These are phyloP conservation scores for Drosophila ohnishii DNA, from an alignment of 1,140 invertebrate species.

Conservation along the genomic window DNA sequence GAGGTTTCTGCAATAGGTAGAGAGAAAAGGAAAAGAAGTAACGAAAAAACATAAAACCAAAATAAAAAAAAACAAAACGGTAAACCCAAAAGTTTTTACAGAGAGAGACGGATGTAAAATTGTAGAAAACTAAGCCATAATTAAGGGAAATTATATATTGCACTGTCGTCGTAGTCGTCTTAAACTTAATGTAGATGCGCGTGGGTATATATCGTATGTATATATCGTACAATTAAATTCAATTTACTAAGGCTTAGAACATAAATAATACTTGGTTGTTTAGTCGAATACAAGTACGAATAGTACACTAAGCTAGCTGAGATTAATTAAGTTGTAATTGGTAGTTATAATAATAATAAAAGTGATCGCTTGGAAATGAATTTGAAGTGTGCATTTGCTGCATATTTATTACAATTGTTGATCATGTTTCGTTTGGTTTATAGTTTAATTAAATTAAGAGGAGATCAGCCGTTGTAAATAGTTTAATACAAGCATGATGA, in stretches of 20 bases:
- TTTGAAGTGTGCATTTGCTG: conserved; percentile 41
- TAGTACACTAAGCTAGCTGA: conserved; percentile 35
- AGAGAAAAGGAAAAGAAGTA: conserved; percentile 82
- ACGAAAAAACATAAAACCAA: conserved; percentile 77
- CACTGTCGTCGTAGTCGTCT: conserved; percentile 36
- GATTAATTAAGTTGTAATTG: conserved; percentile 34
- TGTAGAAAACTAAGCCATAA: conserved; percentile 2
- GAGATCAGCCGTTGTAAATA: conserved; percentile 72
- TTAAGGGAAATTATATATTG: conserved; percentile 52
- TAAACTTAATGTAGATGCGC: conserved; percentile 36
- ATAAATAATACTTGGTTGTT: conserved; percentile 73
- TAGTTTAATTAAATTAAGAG: conserved; percentile 73
- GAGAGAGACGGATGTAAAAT: conserved; percentile 18
- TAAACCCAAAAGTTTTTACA: conserved; percentile 36
- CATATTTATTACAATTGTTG: conserved; percentile 60
- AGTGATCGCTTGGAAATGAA: conserved; percentile 55
- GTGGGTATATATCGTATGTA: conserved; percentile 29
- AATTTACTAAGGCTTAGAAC: conserved; percentile 72
- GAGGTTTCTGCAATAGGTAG: conserved; percentile 82
- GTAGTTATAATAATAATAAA: conserved; percentile 26
- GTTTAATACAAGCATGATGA: conserved; percentile 56
- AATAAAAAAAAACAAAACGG: conserved; percentile 58
- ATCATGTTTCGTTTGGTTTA: conserved; percentile 21
- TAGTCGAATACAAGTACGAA: conserved; percentile 43
- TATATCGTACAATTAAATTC: conserved; percentile 51